A percentile compares a stretch with the other conserved stretches of the same genome.
Conservation (phyloP, 1,140 invertebrate genomes). For the Bicyclus anynana region DNA sequence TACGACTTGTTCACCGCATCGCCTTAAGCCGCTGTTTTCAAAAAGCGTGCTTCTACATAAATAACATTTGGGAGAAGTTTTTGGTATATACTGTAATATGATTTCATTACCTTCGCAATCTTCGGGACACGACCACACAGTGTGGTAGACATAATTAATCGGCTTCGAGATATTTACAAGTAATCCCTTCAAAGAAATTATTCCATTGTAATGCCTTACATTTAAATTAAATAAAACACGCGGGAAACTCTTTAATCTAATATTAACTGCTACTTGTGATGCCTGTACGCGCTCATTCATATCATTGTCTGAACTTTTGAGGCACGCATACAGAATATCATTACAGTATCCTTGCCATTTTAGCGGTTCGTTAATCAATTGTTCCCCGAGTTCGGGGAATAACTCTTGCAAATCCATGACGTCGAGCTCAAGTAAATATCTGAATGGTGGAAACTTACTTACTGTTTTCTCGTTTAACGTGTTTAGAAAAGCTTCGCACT, state of each 20-base stretch:
- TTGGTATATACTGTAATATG: constrained; percentile 58
- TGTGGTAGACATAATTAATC: constrained; percentile 48
- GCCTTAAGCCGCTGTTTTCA: constrained; percentile 57
- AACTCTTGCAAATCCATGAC: constrained; percentile 52
- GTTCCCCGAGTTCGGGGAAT: constrained; percentile 41
- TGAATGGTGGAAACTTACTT: constrained; percentile 53
- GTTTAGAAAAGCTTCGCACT: constrained; percentile 44
- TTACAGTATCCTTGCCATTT: constrained; percentile 48
- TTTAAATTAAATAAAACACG: constrained; percentile 27
- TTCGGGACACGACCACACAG: constrained; percentile 69
- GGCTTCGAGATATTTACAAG: constrained; percentile 50
- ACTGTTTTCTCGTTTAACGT: constrained; percentile 38
- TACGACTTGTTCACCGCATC: constrained; percentile 53
- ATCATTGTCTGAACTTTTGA: constrained; percentile 41
- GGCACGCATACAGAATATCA: constrained; percentile 52
- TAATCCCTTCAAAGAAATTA: constrained; percentile 40
- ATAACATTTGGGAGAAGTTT: constrained; percentile 55
- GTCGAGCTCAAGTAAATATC: constrained; percentile 51
- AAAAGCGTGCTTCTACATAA: constrained; percentile 51
- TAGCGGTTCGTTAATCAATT: constrained; percentile 51
- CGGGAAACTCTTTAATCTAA: constrained; percentile 50
- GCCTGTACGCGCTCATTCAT: constrained; percentile 30
- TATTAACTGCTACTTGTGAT: constrained; percentile 43
- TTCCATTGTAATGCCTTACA: constrained; percentile 29
- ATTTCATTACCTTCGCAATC: constrained; percentile 64